Evolutionary conservation across 2,113 vertebrate species (phyloP).

Genomic region (Telmatochromis brichardi): DNA sequence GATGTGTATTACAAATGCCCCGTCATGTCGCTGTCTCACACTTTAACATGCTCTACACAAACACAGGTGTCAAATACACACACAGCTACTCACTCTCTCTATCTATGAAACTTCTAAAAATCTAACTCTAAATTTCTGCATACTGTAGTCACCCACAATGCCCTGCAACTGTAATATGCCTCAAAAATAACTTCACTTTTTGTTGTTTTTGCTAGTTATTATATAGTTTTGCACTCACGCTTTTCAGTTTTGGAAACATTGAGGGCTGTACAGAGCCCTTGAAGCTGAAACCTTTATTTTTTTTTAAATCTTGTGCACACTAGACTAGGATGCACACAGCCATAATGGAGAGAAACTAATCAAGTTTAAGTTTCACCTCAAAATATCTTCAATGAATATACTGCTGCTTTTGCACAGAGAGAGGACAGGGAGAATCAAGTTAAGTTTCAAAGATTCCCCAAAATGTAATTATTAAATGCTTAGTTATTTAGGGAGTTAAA

Average conservation of each 20-base stretch:
- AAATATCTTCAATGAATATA: background rate
- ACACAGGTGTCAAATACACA: background rate
- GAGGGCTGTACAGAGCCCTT: background rate
- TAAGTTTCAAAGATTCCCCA: background rate
- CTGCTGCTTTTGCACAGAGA: background rate
- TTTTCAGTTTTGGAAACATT: background rate
- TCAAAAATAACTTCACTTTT: background rate
- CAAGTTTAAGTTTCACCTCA: background rate
- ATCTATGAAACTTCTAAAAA: background rate
- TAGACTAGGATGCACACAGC: background rate
- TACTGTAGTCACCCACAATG: slow-evolving; percentile 24
- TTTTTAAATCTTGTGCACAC: background rate
- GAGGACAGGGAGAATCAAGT: background rate
- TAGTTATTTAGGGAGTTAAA: background rate
- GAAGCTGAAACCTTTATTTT: background rate
- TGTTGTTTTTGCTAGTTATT: background rate
- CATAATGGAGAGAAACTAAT: background rate
- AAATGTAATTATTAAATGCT: background rate
- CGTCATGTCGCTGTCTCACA: background rate
- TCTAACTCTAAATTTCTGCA: slow-evolving; percentile 67
- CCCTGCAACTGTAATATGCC: background rate
- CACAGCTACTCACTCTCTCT: background rate
- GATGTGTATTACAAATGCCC: slow-evolving; percentile 73
- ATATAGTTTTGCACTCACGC: background rate
- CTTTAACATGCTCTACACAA: background rate